These are phyloP conservation scores for Alauda arvensis DNA, from an alignment of 2,797 vertebrate species.

Conservation along the genomic window DNA sequence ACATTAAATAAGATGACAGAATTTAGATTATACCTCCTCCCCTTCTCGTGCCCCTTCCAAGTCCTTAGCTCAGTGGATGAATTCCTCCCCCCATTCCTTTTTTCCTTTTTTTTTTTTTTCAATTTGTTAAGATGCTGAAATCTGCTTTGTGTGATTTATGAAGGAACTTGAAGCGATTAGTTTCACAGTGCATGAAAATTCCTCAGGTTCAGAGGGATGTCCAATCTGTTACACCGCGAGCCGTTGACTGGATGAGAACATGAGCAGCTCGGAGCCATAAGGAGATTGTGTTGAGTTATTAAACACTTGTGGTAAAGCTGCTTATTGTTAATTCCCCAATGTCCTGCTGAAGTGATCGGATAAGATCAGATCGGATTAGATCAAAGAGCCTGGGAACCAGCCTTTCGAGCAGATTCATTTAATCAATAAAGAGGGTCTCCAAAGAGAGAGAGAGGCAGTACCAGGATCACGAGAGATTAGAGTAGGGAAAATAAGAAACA, in stretches of 20 bases:
- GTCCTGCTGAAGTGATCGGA: conserved; percentile 82
- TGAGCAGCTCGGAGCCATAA: conserved; percentile 82
- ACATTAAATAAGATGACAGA: conserved; percentile 71
- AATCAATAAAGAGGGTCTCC: conserved; percentile 79
- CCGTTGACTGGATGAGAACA: conserved; percentile 78
- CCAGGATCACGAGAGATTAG: conserved; percentile 72
- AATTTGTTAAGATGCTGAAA: conserved; percentile 79
- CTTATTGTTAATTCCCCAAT: conserved; percentile 86
- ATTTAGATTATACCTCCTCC: conserved; percentile 63
- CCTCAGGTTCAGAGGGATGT: conserved; percentile 77
- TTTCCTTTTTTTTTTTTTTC: conserved; percentile 50
- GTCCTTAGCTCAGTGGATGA: conserved; percentile 44
- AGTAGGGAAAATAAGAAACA: conserved; percentile 68
- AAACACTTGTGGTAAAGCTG: conserved; percentile 91
- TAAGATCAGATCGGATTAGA: conserved; percentile 86
- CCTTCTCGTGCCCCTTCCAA: background rate
- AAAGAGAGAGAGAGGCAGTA: conserved; percentile 56
- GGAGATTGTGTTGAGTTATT: conserved; percentile 91
- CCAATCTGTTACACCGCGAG: conserved; percentile 78
- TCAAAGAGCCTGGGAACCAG: conserved; percentile 84
- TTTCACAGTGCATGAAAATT: conserved; percentile 83
- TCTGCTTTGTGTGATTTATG: conserved; percentile 83
- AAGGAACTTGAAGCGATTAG: conserved; percentile 83
- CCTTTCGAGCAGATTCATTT: conserved; percentile 82
- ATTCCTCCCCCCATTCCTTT: background rate